Base-by-base conservation (phyloP, 2,113 vertebrate species). In the Boulengerochromis microlepis region DNA sequence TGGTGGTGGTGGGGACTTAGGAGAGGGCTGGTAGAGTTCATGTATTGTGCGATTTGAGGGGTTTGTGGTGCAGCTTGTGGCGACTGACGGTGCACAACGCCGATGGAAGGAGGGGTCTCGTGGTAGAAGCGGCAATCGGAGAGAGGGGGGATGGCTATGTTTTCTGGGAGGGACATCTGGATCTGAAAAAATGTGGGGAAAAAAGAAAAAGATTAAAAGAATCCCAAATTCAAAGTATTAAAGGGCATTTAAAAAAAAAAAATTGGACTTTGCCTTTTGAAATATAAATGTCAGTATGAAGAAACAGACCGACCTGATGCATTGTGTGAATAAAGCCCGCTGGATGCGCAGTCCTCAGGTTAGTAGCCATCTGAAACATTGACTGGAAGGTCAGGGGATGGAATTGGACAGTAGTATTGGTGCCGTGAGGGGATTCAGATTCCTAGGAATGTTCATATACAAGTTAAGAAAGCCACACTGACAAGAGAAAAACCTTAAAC, bases 401-500 rank as follows among this genome's bases (percentile, higher is more conserved):
- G 78, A 97, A 88, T 86, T 95, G 96, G 97, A 96, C 96, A 93
- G 95, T 93, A 93, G 97, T 90, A 15, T 94, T 94, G 82, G 94
- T 94, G 95, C 96, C 97, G 82, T 96, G 95, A 4, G 98, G 94
- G 24, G 97, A 98, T 94, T 99, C 98, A 1, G 97, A 98, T 90
- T 99, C 98, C 98, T 99, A 92, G 80, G 71, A 89, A 90, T 91
- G 90, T 71, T 6, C 1, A 85, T 84, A 89, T 7, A 64, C 8
- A 78, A 15, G 42, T 76, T 16, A 54, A 69, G 4, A 35, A 35
- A 40, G 47, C 29, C 54, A 33, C 18, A 33, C 61, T 38, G 22
- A 12, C 33, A 24, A 1, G 8, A 19, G 19, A 50, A 80, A 61
- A 47, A 38, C 19, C 42, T 47, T 76, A 5, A 74, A 42, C 56